Percentiles rank a stretch among this genome's conserved stretches.
Evolutionary conservation across 1,140 invertebrate genomes (phyloP).

Genomic region (Apocrypta bakeri): DNA sequence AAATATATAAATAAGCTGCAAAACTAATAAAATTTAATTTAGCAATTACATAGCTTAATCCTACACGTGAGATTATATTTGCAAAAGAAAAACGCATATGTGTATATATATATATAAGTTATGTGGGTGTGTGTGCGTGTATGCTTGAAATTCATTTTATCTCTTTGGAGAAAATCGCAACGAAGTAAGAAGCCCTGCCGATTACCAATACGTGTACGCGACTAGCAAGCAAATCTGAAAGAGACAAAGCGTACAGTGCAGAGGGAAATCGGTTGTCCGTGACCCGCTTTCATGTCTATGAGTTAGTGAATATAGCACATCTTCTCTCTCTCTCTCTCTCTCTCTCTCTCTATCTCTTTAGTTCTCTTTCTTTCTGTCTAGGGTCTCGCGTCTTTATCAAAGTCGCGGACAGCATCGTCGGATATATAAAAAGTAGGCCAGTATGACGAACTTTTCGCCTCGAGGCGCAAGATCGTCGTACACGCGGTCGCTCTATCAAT

Average conservation of each 20-base stretch:
- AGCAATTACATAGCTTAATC: too few species aligned
- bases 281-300: conserved; percentile 53
- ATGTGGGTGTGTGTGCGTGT: background rate
- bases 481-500: conserved; percentile 28
- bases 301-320: conserved; percentile 55
- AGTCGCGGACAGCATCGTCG: conserved; percentile 48
- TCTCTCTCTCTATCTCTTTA: too few species aligned
- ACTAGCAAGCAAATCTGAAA: background rate
- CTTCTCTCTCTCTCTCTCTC: background rate
- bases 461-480: too few species aligned
- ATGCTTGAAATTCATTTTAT: too few species aligned
- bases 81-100: too few species aligned
- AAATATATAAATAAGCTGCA: too few species aligned
- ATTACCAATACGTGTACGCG: too few species aligned
- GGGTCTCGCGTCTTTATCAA: conserved; percentile 54
- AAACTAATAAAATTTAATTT: too few species aligned
- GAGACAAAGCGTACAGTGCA: background rate
- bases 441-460: background rate
- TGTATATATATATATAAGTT: background rate
- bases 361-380: too few species aligned
- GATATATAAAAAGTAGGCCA: conserved; percentile 57
- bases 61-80: too few species aligned
- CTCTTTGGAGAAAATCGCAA: too few species aligned
- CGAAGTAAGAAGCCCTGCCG: too few species aligned
- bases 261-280: conserved; percentile 47